These are phyloP conservation scores for Aspiorhynchus laticeps DNA, from an alignment of 2,113 vertebrate species.

Conservation along the genomic window DNA sequence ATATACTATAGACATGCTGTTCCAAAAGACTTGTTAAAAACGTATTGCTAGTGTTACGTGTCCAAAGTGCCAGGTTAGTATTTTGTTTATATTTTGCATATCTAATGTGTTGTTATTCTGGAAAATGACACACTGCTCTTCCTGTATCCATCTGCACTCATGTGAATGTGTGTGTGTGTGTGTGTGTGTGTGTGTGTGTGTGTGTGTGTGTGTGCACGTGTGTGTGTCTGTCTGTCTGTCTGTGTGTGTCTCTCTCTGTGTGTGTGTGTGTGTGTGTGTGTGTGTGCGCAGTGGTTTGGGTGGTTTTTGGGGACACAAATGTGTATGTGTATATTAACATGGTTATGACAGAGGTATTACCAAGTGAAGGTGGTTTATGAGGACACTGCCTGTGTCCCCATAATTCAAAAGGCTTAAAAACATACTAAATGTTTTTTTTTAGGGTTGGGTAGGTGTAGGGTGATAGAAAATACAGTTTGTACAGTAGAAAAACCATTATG, in stretches of 20 bases:
- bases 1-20: background rate
- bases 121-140: background rate
- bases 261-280: background rate
- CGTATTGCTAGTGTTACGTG: background rate
- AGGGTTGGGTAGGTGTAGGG: no score
- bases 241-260: no score
- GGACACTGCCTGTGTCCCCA: no score
- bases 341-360: no score
- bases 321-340: no score
- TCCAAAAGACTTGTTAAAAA: background rate
- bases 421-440: no score
- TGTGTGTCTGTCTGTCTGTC: background rate
- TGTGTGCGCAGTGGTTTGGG: no score
- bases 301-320: no score
- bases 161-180: background rate
- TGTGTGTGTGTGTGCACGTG: background rate
- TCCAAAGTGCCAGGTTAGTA: background rate
- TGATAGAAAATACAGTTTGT: no score
- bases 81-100: slow-evolving; percentile 1
- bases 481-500: no score
- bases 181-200: background rate
- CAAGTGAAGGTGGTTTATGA: no score
- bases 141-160: background rate
- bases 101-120: background rate
- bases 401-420: no score